These are phyloP conservation scores for Channa argus DNA, from an alignment of 2,113 vertebrate species.

Conservation along the genomic window DNA sequence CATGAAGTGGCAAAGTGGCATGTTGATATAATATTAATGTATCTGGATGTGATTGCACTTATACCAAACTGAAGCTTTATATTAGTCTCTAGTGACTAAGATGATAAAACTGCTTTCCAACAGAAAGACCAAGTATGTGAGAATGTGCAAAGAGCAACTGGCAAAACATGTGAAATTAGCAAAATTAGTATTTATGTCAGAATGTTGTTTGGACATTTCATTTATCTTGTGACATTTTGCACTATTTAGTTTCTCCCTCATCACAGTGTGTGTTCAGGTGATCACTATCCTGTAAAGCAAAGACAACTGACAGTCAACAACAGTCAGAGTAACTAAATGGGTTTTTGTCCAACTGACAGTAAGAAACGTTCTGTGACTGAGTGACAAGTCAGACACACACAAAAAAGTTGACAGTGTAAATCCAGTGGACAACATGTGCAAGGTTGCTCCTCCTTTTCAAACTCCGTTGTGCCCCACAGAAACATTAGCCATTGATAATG, in stretches of 20 bases:
- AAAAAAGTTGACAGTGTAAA: background rate
- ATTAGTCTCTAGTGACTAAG: background rate
- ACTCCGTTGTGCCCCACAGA: conserved; percentile 53
- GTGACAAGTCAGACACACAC: background rate
- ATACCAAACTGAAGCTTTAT: background rate
- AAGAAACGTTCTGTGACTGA: background rate
- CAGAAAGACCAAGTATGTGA: conserved; percentile 5
- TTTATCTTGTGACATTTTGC: background rate
- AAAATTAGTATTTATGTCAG: conserved; percentile 34
- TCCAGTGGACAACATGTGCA: background rate
- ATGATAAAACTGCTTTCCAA: background rate
- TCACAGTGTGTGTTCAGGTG: background rate
- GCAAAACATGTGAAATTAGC: conserved; percentile 6
- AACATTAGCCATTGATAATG: conserved; percentile 47
- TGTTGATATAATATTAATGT: conserved; percentile 3
- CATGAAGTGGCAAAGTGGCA: conserved; percentile 8
- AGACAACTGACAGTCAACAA: background rate
- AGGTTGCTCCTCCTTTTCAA: conserved; percentile 40
- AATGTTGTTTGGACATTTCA: conserved; percentile 7
- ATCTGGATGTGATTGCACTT: background rate
- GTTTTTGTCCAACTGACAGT: background rate
- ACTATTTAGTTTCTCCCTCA: background rate
- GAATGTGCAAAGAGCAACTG: conserved; percentile 6
- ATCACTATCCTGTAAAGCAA: background rate
- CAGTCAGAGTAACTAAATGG: background rate